Conservation (phyloP, 2,113 vertebrate species). For the Podilymbus podiceps region DNA sequence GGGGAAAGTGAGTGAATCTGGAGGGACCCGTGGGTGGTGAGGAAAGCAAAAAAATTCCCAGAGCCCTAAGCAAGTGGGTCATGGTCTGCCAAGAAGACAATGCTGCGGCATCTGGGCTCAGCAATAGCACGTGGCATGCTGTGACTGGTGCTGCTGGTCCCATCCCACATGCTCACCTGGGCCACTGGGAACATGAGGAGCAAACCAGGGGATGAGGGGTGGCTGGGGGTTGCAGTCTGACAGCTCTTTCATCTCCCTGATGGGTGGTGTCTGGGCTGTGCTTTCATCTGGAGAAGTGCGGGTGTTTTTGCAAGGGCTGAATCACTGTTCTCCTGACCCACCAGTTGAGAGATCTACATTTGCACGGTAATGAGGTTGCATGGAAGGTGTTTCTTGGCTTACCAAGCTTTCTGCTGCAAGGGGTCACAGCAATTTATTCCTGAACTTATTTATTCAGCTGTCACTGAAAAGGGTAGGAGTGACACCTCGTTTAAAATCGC, state of each 20-base stretch:
- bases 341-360: neutral
- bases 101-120: rapidly evolving
- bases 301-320: neutral
- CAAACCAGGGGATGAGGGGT: rapidly evolving
- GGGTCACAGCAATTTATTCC: neutral
- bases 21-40: rapidly evolving
- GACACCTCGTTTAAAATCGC: neutral
- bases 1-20: neutral
- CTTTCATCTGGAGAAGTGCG: neutral
- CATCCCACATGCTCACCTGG: rapidly evolving
- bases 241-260: neutral
- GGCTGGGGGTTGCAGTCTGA: neutral
- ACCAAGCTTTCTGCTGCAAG: neutral
- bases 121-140: rapidly evolving
- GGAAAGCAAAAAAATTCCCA: neutral
- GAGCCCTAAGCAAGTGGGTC: neutral
- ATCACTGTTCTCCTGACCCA: neutral
- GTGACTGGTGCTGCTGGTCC: neutral
- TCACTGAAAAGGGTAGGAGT: neutral
- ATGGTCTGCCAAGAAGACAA: rapidly evolving
- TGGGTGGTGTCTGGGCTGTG: neutral
- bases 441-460: neutral
- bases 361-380: neutral
- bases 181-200: neutral
- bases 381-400: neutral